Evolutionary conservation across 2,888 invertebrate species (phyloP), one percentile per base, ranked within the genome.

Genomic region (Nymphalis c-album): DNA sequence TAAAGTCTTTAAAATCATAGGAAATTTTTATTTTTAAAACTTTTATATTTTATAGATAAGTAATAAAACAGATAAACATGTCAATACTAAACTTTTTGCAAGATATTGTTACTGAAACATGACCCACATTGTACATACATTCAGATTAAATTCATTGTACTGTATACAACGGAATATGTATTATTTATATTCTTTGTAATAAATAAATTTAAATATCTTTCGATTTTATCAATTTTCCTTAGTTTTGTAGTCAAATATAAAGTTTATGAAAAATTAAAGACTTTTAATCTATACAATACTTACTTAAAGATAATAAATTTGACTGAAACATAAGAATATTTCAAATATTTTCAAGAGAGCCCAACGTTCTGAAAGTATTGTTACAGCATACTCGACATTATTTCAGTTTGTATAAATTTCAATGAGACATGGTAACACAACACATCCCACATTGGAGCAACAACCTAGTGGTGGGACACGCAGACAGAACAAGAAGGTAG

Each of bases 1-100:
- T 67, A 74, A 71, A 74, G 85, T 85, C 78, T 82, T 81, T 73
- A 79, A 82, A 82, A 80, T 71, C 74, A 78, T 85, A 85, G 80
- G 76, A 77, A 80, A 83, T 74, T 74, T 76, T 75, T 72, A 73
- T 74, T 77, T 74, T 78, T 64, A 75, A 73, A 71, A 69, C 48
- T 67, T 73, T 74, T 73, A 69, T 72, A 72, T 71, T 71, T 72
- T 71, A 69, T 71, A 69, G 69, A 63, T 73, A 72, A 71, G 61
- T 71, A 64, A 71, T 63, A 57, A 66, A 60, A 55, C 65, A 62
- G 63, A 47, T 63, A 61, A 62, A 61, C 69, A 73, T 62, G 58
- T 69, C 60, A 66, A 69, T 65, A 58, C 26, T 31, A 17, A 59
- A 67, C 60, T 64, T 64, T 67, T 47, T 58, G 65, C 64, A 71